phyloP scores from a whole-genome alignment of 1,140 invertebrate species.

The Oedothorax gibbosus region DNA sequence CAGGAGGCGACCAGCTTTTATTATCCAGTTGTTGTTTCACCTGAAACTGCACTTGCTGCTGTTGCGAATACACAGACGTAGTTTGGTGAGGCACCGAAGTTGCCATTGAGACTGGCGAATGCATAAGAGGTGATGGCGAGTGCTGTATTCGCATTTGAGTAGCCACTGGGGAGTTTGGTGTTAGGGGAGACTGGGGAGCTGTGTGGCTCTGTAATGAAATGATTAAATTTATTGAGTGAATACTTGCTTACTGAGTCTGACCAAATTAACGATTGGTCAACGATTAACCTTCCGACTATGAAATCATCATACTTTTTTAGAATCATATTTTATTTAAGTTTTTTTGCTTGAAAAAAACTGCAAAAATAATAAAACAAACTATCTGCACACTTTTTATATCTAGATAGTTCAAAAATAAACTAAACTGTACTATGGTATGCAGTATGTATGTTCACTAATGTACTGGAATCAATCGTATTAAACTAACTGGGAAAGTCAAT shows the following conservation, averaged over 20 bases:
- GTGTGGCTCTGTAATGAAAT: constrained; percentile 25
- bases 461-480: too few species aligned
- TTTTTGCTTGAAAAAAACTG: too few species aligned
- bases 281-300: too few species aligned
- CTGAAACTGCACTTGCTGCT: constrained; percentile 28
- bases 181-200: constrained; percentile 74
- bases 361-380: too few species aligned
- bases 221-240: neutral
- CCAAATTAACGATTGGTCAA: too few species aligned
- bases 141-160: constrained; percentile 63
- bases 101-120: constrained; percentile 69
- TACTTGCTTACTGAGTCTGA: neutral
- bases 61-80: constrained; percentile 70
- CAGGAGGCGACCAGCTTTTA: constrained; percentile 31
- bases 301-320: too few species aligned
- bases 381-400: too few species aligned
- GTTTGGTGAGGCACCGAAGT: constrained; percentile 72
- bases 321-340: too few species aligned
- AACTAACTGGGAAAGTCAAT: too few species aligned
- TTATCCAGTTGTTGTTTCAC: constrained; percentile 21
- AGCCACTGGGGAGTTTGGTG: constrained; percentile 71
- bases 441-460: too few species aligned
- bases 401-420: too few species aligned
- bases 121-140: constrained; percentile 68
- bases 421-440: too few species aligned